Evolutionary conservation across 2,113 vertebrate species (phyloP).

Genomic region (Engraulis encrasicolus): DNA sequence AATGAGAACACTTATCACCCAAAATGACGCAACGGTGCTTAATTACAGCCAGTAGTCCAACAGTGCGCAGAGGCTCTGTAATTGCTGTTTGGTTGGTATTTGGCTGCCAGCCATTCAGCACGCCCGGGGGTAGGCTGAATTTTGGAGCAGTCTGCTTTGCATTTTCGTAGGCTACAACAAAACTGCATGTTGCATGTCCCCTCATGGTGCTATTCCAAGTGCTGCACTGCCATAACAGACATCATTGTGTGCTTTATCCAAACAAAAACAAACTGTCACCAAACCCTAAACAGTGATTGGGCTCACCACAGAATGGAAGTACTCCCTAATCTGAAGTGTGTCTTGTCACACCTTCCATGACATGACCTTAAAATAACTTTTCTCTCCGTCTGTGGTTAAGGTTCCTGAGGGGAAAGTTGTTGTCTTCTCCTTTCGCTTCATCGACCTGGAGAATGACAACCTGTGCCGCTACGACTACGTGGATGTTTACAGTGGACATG

Average conservation of each 20-base stretch:
- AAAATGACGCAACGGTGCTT: slow-evolving; percentile 18
- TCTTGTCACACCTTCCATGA: background rate
- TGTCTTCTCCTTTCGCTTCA: slow-evolving; percentile 88
- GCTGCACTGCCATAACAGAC: background rate
- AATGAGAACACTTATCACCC: background rate
- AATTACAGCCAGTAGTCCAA: slow-evolving; percentile 24
- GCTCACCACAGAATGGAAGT: background rate
- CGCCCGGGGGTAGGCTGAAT: slow-evolving; percentile 35
- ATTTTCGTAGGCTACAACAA: slow-evolving; percentile 28
- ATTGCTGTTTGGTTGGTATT: slow-evolving; percentile 34
- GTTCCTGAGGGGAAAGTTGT: slow-evolving; percentile 95
- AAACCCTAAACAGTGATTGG: background rate
- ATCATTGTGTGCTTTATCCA: background rate
- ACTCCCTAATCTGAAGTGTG: background rate
- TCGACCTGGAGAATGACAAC: slow-evolving; percentile 94
- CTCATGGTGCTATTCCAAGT: background rate
- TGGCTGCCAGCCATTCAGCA: slow-evolving; percentile 38
- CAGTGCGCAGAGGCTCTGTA: slow-evolving; percentile 14
- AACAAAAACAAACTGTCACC: background rate
- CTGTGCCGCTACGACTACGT: slow-evolving; percentile 96
- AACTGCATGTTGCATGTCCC: too few relatives aligned
- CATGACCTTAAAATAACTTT: background rate
- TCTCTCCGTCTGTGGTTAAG: slow-evolving; percentile 71
- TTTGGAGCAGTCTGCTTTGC: slow-evolving; percentile 23
- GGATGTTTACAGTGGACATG: slow-evolving; percentile 89